Percentiles rank a stretch among this genome's conserved stretches.
Conservation (phyloP, 2,888 invertebrate genomes). For the Trisateles emortualis region DNA sequence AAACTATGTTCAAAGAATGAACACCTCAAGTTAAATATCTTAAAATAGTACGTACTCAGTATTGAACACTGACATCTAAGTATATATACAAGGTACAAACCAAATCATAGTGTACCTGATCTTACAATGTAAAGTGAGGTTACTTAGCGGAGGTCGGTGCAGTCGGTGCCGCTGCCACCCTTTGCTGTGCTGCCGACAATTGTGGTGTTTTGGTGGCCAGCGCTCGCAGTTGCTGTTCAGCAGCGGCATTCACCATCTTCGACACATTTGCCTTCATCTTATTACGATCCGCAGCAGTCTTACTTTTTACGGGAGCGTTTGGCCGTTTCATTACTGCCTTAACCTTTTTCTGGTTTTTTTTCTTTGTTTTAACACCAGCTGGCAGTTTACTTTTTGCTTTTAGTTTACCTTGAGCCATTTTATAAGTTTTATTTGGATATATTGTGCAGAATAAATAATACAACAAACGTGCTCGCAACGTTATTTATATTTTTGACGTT, state of each 20-base stretch:
- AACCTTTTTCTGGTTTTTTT: slow-evolving; percentile 82
- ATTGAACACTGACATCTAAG: slow-evolving; percentile 4
- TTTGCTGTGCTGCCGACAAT: slow-evolving; percentile 81
- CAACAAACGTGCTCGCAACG: not conserved
- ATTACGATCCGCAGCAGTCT: slow-evolving; percentile 86
- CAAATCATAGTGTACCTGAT: not conserved
- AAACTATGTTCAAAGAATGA: not conserved
- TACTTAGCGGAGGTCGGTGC: slow-evolving; percentile 73
- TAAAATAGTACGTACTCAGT: slow-evolving; percentile 1
- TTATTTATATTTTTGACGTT: slow-evolving; percentile 2
- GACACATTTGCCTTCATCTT: slow-evolving; percentile 89
- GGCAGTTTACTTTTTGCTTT: slow-evolving; percentile 89
- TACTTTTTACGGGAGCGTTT: slow-evolving; percentile 89
- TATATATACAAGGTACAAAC: slow-evolving; percentile 27
- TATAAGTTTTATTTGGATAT: slow-evolving; percentile 14
- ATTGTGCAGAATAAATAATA: not conserved
- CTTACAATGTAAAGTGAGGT: slow-evolving; percentile 24
- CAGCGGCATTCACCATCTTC: slow-evolving; percentile 90
- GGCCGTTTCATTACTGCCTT: slow-evolving; percentile 86
- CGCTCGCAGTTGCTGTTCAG: slow-evolving; percentile 89
- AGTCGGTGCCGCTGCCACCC: slow-evolving; percentile 75
- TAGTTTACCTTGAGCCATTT: slow-evolving; percentile 90
- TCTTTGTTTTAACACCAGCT: slow-evolving; percentile 83
- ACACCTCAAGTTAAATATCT: not conserved
- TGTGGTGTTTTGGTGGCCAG: slow-evolving; percentile 84